These are phyloP conservation scores for Fissipunctia ypsillon DNA, from an alignment of 2,888 invertebrate species.

Conservation along the genomic window DNA sequence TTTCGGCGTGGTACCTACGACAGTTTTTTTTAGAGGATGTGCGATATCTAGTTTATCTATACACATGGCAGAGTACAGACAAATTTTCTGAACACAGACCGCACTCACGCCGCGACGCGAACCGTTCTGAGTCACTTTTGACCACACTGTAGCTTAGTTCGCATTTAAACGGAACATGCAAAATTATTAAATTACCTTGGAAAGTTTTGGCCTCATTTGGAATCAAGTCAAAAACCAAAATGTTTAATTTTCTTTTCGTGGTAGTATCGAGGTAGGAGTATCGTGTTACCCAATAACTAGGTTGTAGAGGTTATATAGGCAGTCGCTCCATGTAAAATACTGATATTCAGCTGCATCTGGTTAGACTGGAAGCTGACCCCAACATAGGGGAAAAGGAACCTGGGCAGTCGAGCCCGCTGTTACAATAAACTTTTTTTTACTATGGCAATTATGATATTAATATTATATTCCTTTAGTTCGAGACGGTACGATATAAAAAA, in stretches of 20 bases:
- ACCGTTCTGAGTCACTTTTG: constrained; percentile 8
- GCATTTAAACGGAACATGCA: background rate
- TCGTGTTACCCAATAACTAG: too few species aligned
- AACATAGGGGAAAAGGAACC: too few species aligned
- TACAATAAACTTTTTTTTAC: background rate
- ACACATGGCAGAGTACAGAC: background rate
- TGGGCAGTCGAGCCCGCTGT: background rate
- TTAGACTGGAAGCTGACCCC: too few species aligned
- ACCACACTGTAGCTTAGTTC: constrained; percentile 18
- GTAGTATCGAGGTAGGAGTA: background rate
- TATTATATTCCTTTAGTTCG: too few species aligned
- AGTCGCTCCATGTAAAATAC: too few species aligned
- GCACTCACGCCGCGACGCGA: background rate
- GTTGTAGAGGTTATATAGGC: too few species aligned
- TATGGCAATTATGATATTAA: too few species aligned
- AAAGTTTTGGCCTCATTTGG: constrained; percentile 11
- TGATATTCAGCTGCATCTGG: too few species aligned
- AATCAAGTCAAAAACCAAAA: background rate
- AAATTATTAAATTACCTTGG: constrained; percentile 8
- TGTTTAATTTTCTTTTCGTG: background rate
- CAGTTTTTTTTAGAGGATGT: too few species aligned
- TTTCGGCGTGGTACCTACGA: too few species aligned
- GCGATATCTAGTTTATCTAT: too few species aligned
- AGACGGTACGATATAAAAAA: too few species aligned
- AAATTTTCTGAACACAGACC: constrained; percentile 7